Evolutionary conservation across 2,113 vertebrate genomes (phyloP).

Genomic region (Apteryx mantelli): DNA sequence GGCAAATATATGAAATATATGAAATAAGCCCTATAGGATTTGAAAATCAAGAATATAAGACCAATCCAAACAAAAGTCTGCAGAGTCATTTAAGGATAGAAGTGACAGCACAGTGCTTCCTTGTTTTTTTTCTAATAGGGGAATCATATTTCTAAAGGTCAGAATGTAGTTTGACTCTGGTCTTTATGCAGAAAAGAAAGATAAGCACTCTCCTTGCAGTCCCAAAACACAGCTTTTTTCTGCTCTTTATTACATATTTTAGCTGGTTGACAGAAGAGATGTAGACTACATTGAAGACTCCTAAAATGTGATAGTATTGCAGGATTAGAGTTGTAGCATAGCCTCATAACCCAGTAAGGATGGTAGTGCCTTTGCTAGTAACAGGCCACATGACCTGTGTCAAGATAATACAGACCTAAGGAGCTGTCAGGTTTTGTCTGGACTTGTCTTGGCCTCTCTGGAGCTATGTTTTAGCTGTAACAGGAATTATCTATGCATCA

Average conservation of each 20-base stretch:
- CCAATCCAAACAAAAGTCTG: not conserved
- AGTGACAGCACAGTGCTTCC: not conserved
- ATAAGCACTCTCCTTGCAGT: not conserved
- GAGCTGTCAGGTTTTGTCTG: not conserved
- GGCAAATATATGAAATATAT: not conserved
- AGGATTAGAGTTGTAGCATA: accelerated
- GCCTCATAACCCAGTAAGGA: not conserved
- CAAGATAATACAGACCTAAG: not conserved
- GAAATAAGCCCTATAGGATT: not conserved
- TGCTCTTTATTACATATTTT: not conserved
- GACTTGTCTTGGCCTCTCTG: not conserved
- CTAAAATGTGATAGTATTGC: not conserved
- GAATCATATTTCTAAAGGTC: not conserved
- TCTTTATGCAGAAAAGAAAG: not conserved
- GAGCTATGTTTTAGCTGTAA: not conserved
- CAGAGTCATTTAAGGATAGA: not conserved
- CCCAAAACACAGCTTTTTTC: not conserved
- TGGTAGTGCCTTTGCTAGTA: not conserved
- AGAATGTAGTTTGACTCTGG: not conserved
- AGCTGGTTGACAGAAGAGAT: not conserved
- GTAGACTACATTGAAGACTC: not conserved
- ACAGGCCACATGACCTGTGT: not conserved
- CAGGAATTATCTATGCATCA: not conserved
- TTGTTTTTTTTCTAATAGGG: not conserved
- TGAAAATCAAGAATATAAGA: not conserved